Evolutionary conservation across 2,113 vertebrate species (phyloP).

Genomic region (Nannobrachium achirus): DNA sequence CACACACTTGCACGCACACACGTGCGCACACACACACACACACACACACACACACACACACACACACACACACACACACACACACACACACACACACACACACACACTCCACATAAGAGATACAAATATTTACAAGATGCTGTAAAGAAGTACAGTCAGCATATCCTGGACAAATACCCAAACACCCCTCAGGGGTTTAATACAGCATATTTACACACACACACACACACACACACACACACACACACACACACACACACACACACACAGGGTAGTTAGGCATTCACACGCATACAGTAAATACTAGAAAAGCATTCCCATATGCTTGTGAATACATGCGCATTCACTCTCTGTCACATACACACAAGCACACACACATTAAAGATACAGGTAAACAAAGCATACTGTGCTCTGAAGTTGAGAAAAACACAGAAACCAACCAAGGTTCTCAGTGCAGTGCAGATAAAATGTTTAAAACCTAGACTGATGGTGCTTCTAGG

Average conservation of each 20-base stretch:
- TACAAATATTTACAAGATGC: background rate
- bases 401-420: too few relatives aligned
- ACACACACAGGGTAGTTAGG: background rate
- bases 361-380: background rate
- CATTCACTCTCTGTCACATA: too few relatives aligned
- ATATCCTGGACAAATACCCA: background rate
- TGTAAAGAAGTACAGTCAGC: background rate
- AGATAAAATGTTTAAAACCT: too few relatives aligned
- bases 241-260: background rate
- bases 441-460: too few relatives aligned
- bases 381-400: background rate
- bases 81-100: slow-evolving; percentile 1
- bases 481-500: too few relatives aligned
- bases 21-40: background rate
- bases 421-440: too few relatives aligned
- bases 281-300: background rate
- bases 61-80: background rate
- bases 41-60: slow-evolving; percentile 2
- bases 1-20: background rate
- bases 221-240: background rate
- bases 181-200: background rate
- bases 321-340: background rate
- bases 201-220: background rate
- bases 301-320: background rate
- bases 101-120: background rate